Evolutionary conservation across 1,140 invertebrate species (phyloP), one percentile per base, ranked within the genome.

Genomic region (Sweltsa coloradensis): DNA sequence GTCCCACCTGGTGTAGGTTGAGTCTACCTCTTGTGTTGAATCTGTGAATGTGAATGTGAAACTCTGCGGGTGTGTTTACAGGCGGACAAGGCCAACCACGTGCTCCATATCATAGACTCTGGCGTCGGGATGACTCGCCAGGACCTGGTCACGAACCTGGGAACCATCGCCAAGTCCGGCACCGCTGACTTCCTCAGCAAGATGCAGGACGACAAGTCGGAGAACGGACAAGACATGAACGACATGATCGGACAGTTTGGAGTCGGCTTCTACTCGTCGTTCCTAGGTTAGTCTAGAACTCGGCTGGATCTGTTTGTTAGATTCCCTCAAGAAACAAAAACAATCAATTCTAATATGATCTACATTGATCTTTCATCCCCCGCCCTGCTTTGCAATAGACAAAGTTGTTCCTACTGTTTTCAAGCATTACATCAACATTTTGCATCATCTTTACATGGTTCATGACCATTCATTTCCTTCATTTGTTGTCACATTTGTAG

Each of bases 101-200:
- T 93, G 45, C 67, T 99, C 13, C 90, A 93, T 62, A 92, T 99
- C 54, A 95, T 81, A 39, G 97, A 99, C 67, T 89, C 92, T 21
- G 97, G 97, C 60, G 84, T 99, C 55, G 97, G 94, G 52, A 99
- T 99, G 96, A 98, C 94, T 0, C 89, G 90, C 60, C 68, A 81
- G 48, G 96, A 99, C 63, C 69, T 99, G 3, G 78, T 98, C 23
- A 92, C 89, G 51, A 99, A 99, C 70, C 72, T 99, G 31, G 97
- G 97, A 53, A 99, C 97, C 16, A 99, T 99, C 54, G 97, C 97
- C 14, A 99, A 97, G 64, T 99, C 97, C 9, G 96, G 97, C 49
- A 99, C 97, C 0, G 92, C 92, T 5, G 97, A 99, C 64, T 99
- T 99, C 69, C 71, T 99, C 19, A 78, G 82, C 14, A 97, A 97